Percentiles rank a stretch among this genome's conserved stretches.
These are phyloP conservation scores for Ernsta delagoae DNA, from an alignment of 2,888 invertebrate genomes.

Conservation along the genomic window DNA sequence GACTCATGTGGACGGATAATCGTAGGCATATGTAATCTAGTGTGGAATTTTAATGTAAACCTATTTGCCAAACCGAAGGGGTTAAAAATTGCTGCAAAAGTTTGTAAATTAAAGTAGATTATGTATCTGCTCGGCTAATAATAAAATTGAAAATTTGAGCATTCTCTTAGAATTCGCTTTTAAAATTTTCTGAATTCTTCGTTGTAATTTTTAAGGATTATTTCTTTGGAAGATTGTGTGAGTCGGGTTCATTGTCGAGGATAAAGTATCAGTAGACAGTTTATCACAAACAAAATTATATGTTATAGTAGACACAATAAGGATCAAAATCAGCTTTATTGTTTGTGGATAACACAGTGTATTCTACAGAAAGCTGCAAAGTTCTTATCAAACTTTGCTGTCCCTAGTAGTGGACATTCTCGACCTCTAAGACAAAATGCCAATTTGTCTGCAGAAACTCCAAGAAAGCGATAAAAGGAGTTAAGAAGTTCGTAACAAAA, in stretches of 20 bases:
- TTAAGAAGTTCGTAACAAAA: neutral
- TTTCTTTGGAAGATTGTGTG: too few species aligned
- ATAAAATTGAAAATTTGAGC: too few species aligned
- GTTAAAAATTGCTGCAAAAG: neutral
- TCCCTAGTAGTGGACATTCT: neutral
- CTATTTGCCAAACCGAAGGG: neutral
- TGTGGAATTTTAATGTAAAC: constrained; percentile 17
- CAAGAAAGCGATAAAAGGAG: neutral
- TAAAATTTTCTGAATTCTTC: too few species aligned
- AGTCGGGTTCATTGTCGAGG: too few species aligned
- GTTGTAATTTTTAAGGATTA: too few species aligned
- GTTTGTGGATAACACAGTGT: neutral
- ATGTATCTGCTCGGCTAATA: too few species aligned
- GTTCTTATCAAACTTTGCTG: neutral
- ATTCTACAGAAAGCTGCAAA: neutral
- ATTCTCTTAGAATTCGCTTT: too few species aligned
- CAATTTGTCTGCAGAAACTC: neutral
- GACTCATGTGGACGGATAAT: constrained; percentile 41
- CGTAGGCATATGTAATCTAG: neutral
- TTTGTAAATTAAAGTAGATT: too few species aligned
- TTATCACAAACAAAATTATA: too few species aligned
- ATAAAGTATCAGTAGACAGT: too few species aligned
- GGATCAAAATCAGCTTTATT: neutral
- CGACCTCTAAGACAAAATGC: neutral
- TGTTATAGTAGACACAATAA: too few species aligned